phyloP scores from a whole-genome alignment of 2,797 vertebrate species.

The Aphelocoma californica region DNA sequence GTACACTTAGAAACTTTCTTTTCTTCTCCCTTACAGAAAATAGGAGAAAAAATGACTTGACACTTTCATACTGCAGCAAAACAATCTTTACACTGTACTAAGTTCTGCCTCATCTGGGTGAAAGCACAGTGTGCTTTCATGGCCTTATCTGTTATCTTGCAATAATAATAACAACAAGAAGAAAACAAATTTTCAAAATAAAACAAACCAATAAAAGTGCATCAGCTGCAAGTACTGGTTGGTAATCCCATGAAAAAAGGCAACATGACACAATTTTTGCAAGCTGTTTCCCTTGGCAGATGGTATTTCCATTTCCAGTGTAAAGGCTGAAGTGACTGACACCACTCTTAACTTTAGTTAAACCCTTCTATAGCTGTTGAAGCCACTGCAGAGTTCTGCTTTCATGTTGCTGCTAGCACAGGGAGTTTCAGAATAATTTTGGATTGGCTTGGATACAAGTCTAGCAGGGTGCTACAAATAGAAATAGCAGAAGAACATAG shows the following conservation, averaged over 20 bases:
- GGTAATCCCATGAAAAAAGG: not conserved
- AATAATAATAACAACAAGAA: not conserved
- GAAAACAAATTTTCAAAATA: not conserved
- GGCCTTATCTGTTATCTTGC: not conserved
- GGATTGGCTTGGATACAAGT: constrained; percentile 59
- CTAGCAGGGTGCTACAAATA: constrained; percentile 59
- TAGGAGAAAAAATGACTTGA: not conserved
- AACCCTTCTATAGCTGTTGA: not conserved
- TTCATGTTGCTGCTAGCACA: constrained; percentile 41
- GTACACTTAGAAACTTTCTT: not conserved
- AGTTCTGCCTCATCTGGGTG: not conserved
- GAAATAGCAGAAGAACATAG: constrained; percentile 68
- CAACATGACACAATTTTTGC: not conserved
- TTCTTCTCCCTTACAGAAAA: not conserved
- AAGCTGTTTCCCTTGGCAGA: not conserved
- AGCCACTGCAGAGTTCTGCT: constrained; percentile 57
- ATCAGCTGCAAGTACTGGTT: not conserved
- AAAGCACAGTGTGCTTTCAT: not conserved
- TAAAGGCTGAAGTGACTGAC: not conserved
- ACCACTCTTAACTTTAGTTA: not conserved
- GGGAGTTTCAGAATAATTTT: constrained; percentile 52
- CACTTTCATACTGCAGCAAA: not conserved
- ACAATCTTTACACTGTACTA: not conserved
- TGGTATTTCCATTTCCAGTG: not conserved
- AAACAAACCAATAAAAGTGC: not conserved